Percentiles rank a stretch among this genome's conserved stretches.
Evolutionary conservation across 2,888 invertebrate genomes (phyloP).

Genomic region (Caenorhabditis sp.): DNA sequence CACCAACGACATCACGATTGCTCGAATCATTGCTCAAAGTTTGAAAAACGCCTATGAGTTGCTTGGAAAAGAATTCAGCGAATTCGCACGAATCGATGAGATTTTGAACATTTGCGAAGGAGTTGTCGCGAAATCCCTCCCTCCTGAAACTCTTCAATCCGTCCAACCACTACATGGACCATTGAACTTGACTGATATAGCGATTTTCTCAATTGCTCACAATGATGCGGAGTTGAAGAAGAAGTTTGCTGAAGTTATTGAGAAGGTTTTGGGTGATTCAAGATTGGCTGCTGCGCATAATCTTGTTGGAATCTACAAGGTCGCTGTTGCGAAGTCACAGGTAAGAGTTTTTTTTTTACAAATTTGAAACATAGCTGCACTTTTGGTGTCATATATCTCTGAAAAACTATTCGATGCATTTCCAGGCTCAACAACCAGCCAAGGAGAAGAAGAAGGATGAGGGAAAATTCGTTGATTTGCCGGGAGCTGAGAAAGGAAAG

Average conservation of each 20-base stretch:
- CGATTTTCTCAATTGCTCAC: constrained; percentile 53
- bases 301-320: constrained; percentile 45
- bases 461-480: constrained; percentile 94
- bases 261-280: constrained; percentile 45
- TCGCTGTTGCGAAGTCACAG: constrained; percentile 11
- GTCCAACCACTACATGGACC: constrained; percentile 20
- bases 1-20: constrained; percentile 55
- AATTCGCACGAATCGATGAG: constrained; percentile 52
- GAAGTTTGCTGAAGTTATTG: constrained; percentile 43
- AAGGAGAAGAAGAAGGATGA: constrained; percentile 78
- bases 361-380: too few species aligned
- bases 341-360: constrained; percentile 1
- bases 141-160: neutral
- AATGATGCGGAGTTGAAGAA: constrained; percentile 43
- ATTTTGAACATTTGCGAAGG: constrained; percentile 10
- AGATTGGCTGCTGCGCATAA: constrained; percentile 45
- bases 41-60: constrained; percentile 35
- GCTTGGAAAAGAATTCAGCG: constrained; percentile 40
- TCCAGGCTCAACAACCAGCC: constrained; percentile 6
- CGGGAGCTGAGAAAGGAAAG: constrained; percentile 95
- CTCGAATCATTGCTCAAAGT: constrained; percentile 53
- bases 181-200: constrained; percentile 55
- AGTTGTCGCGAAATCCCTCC: neutral
- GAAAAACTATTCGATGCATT: too few species aligned
- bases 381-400: too few species aligned